Conservation (phyloP, 1,140 invertebrate genomes). For the Agrypnia vestita region DNA sequence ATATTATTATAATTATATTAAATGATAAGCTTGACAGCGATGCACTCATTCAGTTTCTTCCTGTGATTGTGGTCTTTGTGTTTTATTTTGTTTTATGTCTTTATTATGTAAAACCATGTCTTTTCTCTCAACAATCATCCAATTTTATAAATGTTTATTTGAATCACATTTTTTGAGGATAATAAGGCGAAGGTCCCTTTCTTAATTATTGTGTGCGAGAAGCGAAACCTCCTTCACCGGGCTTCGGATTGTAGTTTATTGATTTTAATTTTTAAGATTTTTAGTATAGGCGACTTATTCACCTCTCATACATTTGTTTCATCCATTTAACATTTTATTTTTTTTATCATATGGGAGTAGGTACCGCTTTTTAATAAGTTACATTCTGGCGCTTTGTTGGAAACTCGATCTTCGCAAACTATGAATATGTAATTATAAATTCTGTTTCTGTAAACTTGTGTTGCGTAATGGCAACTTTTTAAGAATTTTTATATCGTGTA, state of each 20-base stretch:
- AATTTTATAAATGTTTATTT: conserved; percentile 29
- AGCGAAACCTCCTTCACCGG: conserved; percentile 47
- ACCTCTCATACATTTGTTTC: conserved; percentile 52
- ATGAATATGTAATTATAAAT: too few relatives aligned
- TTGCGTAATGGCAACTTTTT: too few relatives aligned
- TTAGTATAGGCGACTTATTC: conserved; percentile 57
- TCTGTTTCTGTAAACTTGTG: too few relatives aligned
- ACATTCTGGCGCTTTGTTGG: too few relatives aligned
- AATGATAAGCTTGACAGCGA: conserved; percentile 47
- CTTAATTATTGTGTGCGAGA: conserved; percentile 33
- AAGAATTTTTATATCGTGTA: too few relatives aligned
- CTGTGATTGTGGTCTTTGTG: conserved; percentile 47
- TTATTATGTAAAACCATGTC: conserved; percentile 21
- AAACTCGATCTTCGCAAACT: too few relatives aligned
- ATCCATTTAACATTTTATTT: conserved; percentile 48
- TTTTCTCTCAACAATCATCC: conserved; percentile 28
- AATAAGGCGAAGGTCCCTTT: conserved; percentile 23
- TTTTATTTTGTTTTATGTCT: conserved; percentile 41
- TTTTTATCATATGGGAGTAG: conserved; percentile 40
- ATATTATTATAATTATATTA: conserved; percentile 45
- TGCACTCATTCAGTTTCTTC: conserved; percentile 7
- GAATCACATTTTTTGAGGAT: conserved; percentile 15
- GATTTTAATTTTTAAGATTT: conserved; percentile 58
- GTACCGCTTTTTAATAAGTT: conserved; percentile 12
- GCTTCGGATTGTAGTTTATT: conserved; percentile 55